Conservation (phyloP, 2,888 invertebrate species). For the Dolichomitus sp. region DNA sequence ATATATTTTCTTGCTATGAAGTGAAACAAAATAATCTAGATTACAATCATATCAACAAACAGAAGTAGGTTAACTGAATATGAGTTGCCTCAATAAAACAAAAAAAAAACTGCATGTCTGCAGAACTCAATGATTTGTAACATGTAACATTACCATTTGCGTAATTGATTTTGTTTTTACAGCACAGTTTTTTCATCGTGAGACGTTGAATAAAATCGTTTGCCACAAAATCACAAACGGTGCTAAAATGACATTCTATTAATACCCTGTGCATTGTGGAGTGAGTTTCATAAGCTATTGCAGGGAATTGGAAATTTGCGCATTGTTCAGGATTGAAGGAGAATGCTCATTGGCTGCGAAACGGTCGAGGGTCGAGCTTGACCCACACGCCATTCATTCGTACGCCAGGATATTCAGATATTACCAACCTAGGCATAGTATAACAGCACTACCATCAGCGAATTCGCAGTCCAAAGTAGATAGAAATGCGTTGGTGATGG, state of each 20-base stretch:
- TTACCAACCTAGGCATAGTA: conserved; percentile 13
- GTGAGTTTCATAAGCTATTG: neutral
- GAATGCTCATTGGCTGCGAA: conserved; percentile 15
- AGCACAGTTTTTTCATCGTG: no score
- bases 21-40: no score
- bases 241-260: neutral
- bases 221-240: neutral
- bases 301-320: conserved; percentile 34
- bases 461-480: conserved; percentile 14
- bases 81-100: neutral
- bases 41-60: neutral
- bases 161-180: neutral
- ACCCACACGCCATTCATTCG: conserved; percentile 39
- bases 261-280: neutral
- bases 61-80: neutral
- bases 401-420: conserved; percentile 36
- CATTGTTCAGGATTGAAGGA: conserved; percentile 28
- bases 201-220: neutral
- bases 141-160: neutral
- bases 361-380: conserved; percentile 34
- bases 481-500: neutral
- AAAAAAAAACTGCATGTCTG: neutral
- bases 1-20: neutral
- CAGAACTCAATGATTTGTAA: neutral
- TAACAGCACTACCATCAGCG: conserved; percentile 1